Conservation (phyloP, 1,140 invertebrate species). For the Maconellicoccus hirsutus region DNA sequence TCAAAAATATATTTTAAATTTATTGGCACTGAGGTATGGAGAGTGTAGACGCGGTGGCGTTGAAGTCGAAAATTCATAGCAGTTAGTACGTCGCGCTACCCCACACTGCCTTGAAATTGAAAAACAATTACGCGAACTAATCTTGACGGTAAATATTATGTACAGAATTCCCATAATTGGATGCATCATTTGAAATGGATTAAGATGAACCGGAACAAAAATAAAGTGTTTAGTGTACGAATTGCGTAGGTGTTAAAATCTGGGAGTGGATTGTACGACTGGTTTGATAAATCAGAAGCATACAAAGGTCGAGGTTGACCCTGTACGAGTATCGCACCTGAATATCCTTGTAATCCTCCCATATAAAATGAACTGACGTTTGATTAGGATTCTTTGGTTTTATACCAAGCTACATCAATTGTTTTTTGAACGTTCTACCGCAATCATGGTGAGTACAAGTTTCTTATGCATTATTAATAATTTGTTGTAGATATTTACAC, state of each 20-base stretch:
- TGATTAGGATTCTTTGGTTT: not conserved
- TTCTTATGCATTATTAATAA: too few relatives aligned
- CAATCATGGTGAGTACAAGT: conserved; percentile 15
- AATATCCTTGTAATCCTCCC: conserved; percentile 19
- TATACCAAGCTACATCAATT: not conserved
- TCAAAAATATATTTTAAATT: too few relatives aligned
- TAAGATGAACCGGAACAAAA: conserved; percentile 17
- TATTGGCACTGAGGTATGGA: too few relatives aligned
- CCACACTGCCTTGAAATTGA: not conserved
- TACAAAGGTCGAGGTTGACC: conserved; percentile 19
- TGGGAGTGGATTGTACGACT: not conserved
- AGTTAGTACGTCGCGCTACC: not conserved
- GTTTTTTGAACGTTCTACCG: not conserved
- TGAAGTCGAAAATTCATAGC: too few relatives aligned
- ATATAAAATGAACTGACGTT: not conserved
- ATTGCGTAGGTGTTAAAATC: not conserved
- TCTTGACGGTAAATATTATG: not conserved
- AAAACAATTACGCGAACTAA: not conserved
- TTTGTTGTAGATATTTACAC: too few relatives aligned
- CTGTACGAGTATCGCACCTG: not conserved
- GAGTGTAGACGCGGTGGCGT: too few relatives aligned
- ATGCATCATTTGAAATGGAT: conserved; percentile 12
- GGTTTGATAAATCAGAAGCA: not conserved
- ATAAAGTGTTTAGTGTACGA: not conserved
- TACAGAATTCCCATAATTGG: conserved; percentile 14